These are phyloP conservation scores for Belonocnema kinseyi DNA, from an alignment of 1,140 invertebrate genomes.

Conservation along the genomic window DNA sequence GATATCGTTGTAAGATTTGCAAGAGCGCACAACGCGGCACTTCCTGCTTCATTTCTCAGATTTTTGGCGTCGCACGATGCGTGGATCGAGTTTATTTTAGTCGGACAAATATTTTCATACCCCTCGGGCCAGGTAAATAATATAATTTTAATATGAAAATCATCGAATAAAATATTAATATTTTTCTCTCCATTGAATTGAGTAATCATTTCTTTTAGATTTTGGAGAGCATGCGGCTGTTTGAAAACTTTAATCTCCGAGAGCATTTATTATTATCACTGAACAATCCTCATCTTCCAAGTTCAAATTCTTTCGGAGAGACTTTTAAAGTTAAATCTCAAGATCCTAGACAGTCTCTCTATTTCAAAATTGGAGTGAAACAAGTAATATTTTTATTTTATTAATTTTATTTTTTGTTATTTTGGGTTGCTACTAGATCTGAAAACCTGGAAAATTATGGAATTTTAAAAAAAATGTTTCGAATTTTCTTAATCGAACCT, in stretches of 20 bases:
- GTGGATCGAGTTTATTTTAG: slow-evolving; percentile 81
- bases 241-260: slow-evolving; percentile 58
- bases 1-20: slow-evolving; percentile 80
- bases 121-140: slow-evolving; percentile 75
- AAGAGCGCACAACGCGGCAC: slow-evolving; percentile 74
- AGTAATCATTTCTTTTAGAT: slow-evolving; percentile 44
- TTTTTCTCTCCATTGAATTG: too few relatives aligned
- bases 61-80: slow-evolving; percentile 76
- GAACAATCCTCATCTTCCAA: slow-evolving; percentile 52
- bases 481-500: too few relatives aligned
- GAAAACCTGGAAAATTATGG: too few relatives aligned
- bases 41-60: slow-evolving; percentile 77
- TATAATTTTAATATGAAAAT: slow-evolving; percentile 4
- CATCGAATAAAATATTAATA: too few relatives aligned
- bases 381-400: slow-evolving; percentile 39
- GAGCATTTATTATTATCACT: slow-evolving; percentile 65
- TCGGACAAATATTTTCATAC: slow-evolving; percentile 80
- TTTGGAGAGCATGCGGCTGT: slow-evolving; percentile 53
- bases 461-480: too few relatives aligned
- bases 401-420: too few relatives aligned
- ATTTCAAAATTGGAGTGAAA: slow-evolving; percentile 47
- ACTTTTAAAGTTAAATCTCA: slow-evolving; percentile 38
- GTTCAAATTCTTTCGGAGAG: slow-evolving; percentile 18
- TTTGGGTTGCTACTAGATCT: too few relatives aligned
- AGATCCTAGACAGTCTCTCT: slow-evolving; percentile 44